Evolutionary conservation across 92 coral and sea anemone genomes (phyloP), one percentile per base, ranked within the genome.

Genomic region (Parazoanthus swiftii): DNA sequence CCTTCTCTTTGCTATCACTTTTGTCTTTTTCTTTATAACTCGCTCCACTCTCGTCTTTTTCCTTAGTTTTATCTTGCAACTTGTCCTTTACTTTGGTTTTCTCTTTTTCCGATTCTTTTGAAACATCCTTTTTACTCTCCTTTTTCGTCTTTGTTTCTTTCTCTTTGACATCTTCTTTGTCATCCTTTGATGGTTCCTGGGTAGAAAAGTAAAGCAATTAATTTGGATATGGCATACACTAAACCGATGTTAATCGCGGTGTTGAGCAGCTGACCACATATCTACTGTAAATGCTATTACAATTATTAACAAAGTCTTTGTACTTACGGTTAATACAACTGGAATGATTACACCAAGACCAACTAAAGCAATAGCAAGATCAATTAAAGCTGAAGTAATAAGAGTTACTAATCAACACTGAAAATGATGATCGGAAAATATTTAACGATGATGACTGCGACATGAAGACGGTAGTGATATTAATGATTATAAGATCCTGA

Each of bases 1-100:
- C 73, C 65, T 86, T 89, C 15, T 70, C 88, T 26, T 86, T 86
- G 15, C 85, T 88, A 25, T 63, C 59, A 4, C 25, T 66, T 79
- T 81, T 90, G 81, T 86, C 59, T 66, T 39, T 37, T 66, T 44
- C 75, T 76, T 73, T 46, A 2, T 33, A 21, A 71, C 44, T 38
- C 77, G 87, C 56, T 92, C 87, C 33, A 70, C 89, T 23, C 91
- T 91, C 74, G 91, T 88, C 74, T 89, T 38, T 56, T 44, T 20
- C 3, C 67, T 43, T 82, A 11, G 35, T 63, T 67, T 25, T 65
- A 9, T 91, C 82, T 90, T 90, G 56, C 82, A 86, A 75, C 82
- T 90, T 77, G 92, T 92, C 75, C 89, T 88, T 37, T 20, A 29
- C 63, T 86, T 77, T 89, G 26, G 81, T 18, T 21, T 67, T 37